Evolutionary conservation across 2,888 invertebrate species (phyloP).

Genomic region (Nebria brevicollis): DNA sequence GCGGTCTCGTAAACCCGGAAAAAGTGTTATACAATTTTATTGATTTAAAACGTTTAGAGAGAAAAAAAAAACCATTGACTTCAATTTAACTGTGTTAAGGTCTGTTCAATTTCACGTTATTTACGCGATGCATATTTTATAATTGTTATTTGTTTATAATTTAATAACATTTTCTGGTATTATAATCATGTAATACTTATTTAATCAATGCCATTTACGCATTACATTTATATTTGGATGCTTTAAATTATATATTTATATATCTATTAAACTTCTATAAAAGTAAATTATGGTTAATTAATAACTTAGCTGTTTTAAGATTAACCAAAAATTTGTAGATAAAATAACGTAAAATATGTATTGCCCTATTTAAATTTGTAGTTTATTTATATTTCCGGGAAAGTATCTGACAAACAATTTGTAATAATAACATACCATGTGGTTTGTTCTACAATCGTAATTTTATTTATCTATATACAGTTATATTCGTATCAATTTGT

Average conservation of each 20-base stretch:
- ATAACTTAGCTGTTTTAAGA: background rate
- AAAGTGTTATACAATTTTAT: background rate
- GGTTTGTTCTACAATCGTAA: background rate
- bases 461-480: constrained; percentile 3
- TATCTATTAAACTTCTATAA: no score
- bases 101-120: background rate
- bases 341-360: background rate
- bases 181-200: no score
- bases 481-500: background rate
- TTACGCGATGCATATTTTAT: background rate
- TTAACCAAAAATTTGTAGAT: background rate
- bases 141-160: background rate
- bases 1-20: background rate
- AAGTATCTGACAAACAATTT: background rate
- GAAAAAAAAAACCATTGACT: background rate
- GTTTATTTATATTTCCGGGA: background rate
- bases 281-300: no score
- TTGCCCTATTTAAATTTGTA: background rate
- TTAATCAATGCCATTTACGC: no score
- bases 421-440: background rate
- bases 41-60: background rate
- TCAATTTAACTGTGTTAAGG: background rate
- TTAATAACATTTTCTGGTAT: background rate
- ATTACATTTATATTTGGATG: no score
- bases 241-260: no score